These are phyloP conservation scores for Heliconius ismenius DNA, from an alignment of 2,888 invertebrate genomes.

Conservation along the genomic window DNA sequence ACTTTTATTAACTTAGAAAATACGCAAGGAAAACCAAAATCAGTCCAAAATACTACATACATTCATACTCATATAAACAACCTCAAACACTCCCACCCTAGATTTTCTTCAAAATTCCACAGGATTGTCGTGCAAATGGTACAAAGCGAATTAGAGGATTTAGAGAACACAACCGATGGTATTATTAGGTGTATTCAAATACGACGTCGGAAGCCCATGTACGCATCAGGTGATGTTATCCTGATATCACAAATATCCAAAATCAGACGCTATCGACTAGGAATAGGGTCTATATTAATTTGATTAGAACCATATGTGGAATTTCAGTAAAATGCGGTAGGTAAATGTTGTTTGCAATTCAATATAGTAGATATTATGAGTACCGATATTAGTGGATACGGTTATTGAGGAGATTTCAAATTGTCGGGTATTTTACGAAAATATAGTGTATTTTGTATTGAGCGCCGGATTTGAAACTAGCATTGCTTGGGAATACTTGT, in stretches of 20 bases:
- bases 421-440: constrained; percentile 1
- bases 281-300: neutral
- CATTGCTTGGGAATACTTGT: neutral
- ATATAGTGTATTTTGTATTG: constrained; percentile 12
- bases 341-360: constrained; percentile 31
- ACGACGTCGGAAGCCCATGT: constrained; percentile 35
- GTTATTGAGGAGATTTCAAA: constrained; percentile 12
- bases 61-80: constrained; percentile 32
- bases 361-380: constrained; percentile 28
- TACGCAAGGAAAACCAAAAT: neutral
- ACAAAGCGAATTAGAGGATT: constrained; percentile 46
- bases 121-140: constrained; percentile 46
- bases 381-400: constrained; percentile 6
- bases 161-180: constrained; percentile 40
- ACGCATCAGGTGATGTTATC: constrained; percentile 41
- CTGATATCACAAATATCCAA: constrained; percentile 13
- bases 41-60: neutral
- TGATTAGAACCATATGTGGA: neutral
- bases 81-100: constrained; percentile 40
- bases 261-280: neutral
- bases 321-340: constrained; percentile 28
- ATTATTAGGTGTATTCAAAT: constrained; percentile 45
- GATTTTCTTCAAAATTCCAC: constrained; percentile 42
- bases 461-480: neutral
- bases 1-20: neutral